These are phyloP conservation scores for Chlamydotis undulata DNA, from an alignment of 2,113 vertebrate species.

Conservation along the genomic window DNA sequence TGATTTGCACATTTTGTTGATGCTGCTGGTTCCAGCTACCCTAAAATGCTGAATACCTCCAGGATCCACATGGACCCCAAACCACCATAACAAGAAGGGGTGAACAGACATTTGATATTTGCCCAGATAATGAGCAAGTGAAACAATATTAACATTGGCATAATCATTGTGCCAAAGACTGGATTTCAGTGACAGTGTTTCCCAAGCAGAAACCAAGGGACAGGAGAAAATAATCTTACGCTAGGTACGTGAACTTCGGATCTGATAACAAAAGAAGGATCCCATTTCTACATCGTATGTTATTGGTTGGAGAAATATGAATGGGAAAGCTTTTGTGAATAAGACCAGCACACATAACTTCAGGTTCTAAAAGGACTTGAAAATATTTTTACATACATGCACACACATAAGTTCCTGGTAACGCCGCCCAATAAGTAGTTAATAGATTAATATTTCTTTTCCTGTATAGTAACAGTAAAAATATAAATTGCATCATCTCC, in stretches of 20 bases:
- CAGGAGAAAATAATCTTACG: not conserved
- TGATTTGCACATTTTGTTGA: not conserved
- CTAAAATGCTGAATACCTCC: not conserved
- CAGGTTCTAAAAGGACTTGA: not conserved
- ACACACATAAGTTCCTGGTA: not conserved
- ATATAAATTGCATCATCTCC: conserved; percentile 3
- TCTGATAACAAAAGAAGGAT: not conserved
- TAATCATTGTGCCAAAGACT: not conserved
- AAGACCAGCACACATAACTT: not conserved
- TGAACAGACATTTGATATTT: not conserved
- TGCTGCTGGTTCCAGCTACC: not conserved
- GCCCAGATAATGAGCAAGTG: not conserved
- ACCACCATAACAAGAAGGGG: not conserved
- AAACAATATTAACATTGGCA: not conserved
- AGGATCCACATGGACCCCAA: not conserved
- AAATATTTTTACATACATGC: not conserved
- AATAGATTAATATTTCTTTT: not conserved
- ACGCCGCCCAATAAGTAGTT: not conserved
- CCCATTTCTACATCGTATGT: not conserved
- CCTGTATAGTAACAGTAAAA: not conserved
- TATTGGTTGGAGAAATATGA: not conserved
- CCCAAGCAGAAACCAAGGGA: not conserved
- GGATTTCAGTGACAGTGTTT: not conserved
- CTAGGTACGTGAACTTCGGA: not conserved
- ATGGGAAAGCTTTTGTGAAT: not conserved